Evolutionary conservation across 1,140 invertebrate species (phyloP).

Genomic region (Drosophila mayri): DNA sequence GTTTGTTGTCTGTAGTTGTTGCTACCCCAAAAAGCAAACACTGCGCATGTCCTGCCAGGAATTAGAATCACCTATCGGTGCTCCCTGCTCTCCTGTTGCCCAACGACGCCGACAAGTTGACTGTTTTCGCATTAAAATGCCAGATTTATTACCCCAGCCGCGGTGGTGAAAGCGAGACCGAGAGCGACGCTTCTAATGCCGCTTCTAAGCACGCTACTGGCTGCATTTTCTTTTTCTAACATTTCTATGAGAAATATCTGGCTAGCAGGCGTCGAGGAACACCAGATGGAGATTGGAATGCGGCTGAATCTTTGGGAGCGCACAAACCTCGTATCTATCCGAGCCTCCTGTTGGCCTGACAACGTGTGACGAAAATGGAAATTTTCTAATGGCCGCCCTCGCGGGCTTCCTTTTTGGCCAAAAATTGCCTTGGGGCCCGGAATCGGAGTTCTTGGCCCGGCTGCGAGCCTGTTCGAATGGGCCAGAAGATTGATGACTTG

Average conservation of each 20-base stretch:
- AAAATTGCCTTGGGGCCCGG: conserved; percentile 28
- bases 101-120: conserved; percentile 82
- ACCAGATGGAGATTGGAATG: conserved; percentile 65
- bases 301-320: conserved; percentile 21
- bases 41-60: conserved; percentile 64
- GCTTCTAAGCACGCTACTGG: conserved; percentile 56
- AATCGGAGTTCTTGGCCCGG: conserved; percentile 34
- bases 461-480: conserved; percentile 82
- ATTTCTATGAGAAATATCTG: conserved; percentile 83
- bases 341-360: conserved; percentile 69
- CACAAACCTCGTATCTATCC: background rate
- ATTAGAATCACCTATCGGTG: conserved; percentile 1
- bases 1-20: background rate
- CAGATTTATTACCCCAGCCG: conserved; percentile 72
- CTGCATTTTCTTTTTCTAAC: conserved; percentile 74
- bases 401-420: conserved; percentile 20
- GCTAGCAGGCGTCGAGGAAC: conserved; percentile 69
- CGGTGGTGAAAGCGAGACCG: conserved; percentile 25
- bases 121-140: conserved; percentile 84
- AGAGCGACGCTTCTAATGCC: conserved; percentile 52
- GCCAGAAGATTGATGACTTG: conserved; percentile 85
- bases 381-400: conserved; percentile 74
- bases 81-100: conserved; percentile 62
- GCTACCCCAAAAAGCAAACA: background rate
- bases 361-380: conserved; percentile 85